These are phyloP conservation scores for Anolis apletophallus DNA, from an alignment of 2,797 vertebrate species.

Conservation along the genomic window DNA sequence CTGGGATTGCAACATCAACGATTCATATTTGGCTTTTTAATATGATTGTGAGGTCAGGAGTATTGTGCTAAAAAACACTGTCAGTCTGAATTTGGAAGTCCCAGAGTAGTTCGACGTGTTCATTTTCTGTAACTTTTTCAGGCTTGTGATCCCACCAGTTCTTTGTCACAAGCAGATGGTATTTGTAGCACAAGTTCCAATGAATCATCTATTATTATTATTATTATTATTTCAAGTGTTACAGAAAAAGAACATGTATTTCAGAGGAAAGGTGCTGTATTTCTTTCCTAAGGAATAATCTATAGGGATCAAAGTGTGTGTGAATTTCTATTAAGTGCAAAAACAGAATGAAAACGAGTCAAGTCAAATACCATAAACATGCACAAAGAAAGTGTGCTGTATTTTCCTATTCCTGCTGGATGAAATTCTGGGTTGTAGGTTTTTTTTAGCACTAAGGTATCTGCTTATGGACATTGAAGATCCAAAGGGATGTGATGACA, in stretches of 20 bases:
- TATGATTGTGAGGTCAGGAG: too few species aligned
- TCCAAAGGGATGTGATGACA: neutral
- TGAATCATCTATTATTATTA: too few species aligned
- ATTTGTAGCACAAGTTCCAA: too few species aligned
- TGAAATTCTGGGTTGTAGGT: neutral
- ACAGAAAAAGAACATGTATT: neutral
- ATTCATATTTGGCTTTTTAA: too few species aligned
- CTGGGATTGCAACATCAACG: too few species aligned
- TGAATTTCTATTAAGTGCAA: neutral
- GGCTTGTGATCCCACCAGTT: too few species aligned
- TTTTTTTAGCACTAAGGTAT: neutral
- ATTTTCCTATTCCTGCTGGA: neutral
- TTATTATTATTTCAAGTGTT: neutral
- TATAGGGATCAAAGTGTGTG: neutral
- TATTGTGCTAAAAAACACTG: too few species aligned
- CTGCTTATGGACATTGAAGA: neutral
- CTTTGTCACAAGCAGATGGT: too few species aligned
- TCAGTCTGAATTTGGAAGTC: too few species aligned
- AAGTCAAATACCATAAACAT: neutral
- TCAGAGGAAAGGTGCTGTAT: neutral
- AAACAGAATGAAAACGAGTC: neutral
- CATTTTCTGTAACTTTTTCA: too few species aligned
- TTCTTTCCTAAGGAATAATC: slow-evolving; percentile 34
- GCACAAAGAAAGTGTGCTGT: neutral
- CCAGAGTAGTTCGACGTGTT: too few species aligned